Conservation (phyloP, 2,888 invertebrate genomes). For the Gastrophysa polygoni region DNA sequence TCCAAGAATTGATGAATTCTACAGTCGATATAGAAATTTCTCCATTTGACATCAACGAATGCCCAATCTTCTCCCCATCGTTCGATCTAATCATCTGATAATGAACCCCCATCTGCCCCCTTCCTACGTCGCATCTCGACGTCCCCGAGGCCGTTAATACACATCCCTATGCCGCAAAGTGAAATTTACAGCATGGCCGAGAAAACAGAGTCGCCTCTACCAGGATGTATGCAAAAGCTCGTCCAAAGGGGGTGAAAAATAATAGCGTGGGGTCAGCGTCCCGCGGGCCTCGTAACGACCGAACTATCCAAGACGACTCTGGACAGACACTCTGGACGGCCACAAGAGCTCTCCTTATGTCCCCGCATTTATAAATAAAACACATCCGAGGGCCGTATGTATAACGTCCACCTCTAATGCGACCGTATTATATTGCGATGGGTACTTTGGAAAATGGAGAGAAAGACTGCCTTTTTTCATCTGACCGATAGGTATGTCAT, state of each 20-base stretch:
- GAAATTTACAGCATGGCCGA: conserved; percentile 38
- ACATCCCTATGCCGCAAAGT: conserved; percentile 25
- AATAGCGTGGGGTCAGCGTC: conserved; percentile 58
- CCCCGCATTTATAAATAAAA: conserved; percentile 53
- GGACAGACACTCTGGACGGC: conserved; percentile 51
- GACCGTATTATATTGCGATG: conserved; percentile 19
- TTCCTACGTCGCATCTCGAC: background rate
- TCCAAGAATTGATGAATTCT: no score
- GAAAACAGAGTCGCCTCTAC: conserved; percentile 39
- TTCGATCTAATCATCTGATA: background rate
- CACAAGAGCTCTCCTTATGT: conserved; percentile 50
- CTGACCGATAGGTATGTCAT: no score
- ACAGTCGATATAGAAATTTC: no score
- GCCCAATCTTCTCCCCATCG: no score
- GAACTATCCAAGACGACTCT: conserved; percentile 51
- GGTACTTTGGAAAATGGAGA: conserved; percentile 17
- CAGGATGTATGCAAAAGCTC: conserved; percentile 60
- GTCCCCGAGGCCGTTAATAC: background rate
- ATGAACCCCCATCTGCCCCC: background rate
- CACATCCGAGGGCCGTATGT: conserved; percentile 28
- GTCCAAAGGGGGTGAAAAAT: conserved; percentile 55
- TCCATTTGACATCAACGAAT: no score
- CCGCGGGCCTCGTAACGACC: conserved; percentile 56
- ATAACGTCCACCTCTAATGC: conserved; percentile 22
- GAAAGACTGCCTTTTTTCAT: background rate